Evolutionary conservation across 37 sponge, comb jelly and placozoan species (phyloP).

Genomic region (Corticium candelabrum): DNA sequence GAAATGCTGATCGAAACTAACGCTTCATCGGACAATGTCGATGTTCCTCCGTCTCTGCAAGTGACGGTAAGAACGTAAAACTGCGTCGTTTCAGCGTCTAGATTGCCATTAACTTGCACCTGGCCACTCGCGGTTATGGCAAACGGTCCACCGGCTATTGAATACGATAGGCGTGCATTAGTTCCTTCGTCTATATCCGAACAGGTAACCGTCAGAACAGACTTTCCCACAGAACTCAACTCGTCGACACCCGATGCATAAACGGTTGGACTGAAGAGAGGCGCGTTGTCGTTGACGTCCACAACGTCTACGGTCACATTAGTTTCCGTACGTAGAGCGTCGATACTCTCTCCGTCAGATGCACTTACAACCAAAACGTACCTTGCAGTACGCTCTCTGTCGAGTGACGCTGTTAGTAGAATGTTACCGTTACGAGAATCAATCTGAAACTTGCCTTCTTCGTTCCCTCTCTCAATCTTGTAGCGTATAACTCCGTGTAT

Average conservation of each 20-base stretch:
- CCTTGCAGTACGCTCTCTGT: constrained; percentile 17
- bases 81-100: constrained; percentile 33
- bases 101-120: constrained; percentile 9
- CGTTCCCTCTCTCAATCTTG: constrained; percentile 36
- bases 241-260: constrained; percentile 28
- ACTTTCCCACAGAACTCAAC: neutral
- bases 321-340: neutral
- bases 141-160: constrained; percentile 28
- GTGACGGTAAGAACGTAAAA: neutral
- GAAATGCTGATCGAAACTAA: neutral
- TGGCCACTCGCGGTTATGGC: constrained; percentile 32
- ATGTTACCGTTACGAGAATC: constrained; percentile 27
- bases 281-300: neutral
- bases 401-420: constrained; percentile 30
- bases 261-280: constrained; percentile 7
- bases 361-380: constrained; percentile 35
- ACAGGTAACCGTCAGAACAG: neutral
- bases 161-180: neutral
- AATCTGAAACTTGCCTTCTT: constrained; percentile 19
- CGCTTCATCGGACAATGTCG: neutral
- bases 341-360: constrained; percentile 21
- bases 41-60: neutral
- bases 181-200: neutral
- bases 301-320: neutral
- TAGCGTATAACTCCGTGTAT: constrained; percentile 23